Base-by-base conservation (phyloP, 2,113 vertebrate genomes). In the Tiliqua scincoides region DNA sequence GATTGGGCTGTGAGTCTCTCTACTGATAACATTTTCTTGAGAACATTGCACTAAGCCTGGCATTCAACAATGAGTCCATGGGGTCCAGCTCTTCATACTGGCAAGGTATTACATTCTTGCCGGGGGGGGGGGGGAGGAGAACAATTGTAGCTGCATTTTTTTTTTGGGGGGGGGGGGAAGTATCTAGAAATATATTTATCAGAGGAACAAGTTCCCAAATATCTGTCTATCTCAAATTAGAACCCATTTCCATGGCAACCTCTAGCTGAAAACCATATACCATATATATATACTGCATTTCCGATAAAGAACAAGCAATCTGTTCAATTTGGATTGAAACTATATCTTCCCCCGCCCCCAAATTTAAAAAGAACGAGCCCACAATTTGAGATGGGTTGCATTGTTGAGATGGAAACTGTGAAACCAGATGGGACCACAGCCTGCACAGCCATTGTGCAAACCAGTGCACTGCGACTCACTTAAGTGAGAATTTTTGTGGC, bases 211-310 rank as follows among this genome's bases (percentile, higher is more conserved):
- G 6, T 79, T 54, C 25, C 85, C 88, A 91, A 90, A 78, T 93
- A 89, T 84, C 86, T 87, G 52, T 85, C 57, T 71, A 83, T 77
- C 87, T 91, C 48, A 89, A 88, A 94, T 92, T 91, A 86, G 91
- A 94, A 94, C 30, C 76, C 83, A 94, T 94, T 93, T 88, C 91
- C 87, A 94, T 92, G 88, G 84, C 82, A 95, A 95, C 72, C 1
- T 32, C 73, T 92, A 89, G 90, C 89, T 86, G 85, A 87, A 52
- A 86, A 91, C 89, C 84, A 78, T 2, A 32, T 87, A n/a, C n/a
- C n/a, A n/a, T n/a, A n/a, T n/a, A n/a, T n/a, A n/a, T 93, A 86
- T 48, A 73, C 4, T 57, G 86, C 76, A 77, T 20, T 91, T 93
- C 81, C 81, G 84, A 89, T 77, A 85, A 82, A 89, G 80, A 93